Base-by-base conservation (phyloP, 2,797 vertebrate species). In the Pogonophryne albipinna region DNA sequence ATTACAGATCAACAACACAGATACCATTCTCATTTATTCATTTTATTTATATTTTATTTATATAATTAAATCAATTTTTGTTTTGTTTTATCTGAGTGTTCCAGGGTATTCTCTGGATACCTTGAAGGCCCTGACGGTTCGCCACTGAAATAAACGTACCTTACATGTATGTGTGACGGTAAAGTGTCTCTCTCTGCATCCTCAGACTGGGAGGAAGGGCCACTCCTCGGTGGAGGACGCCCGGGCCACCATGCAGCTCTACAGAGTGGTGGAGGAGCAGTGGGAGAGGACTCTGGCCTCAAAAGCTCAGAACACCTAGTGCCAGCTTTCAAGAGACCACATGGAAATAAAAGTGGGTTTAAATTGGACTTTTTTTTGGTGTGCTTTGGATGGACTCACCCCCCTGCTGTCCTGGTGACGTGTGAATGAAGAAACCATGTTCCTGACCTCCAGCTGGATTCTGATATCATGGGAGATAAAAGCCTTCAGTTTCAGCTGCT, bases 221-320 rank as follows among this genome's bases (percentile, higher is more conserved):
- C 98, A 99, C 82, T 98, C 96, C 8, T 99, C 98, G 0, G 97
- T 98, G 63, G 97, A 99, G 85, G 97, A 99, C 0, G 97, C 97
- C 51, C 93, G 76, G 76, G 96, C 97, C 78, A 97, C 97, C 6
- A 98, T 98, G 97, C 96, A 98, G 69, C 96, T 99, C n/a, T 99
- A 97, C 93, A 97, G 94, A 67, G 75, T 96, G 89, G 95, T 98
- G 67, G 97, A 97, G 77, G 89, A 75, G 0, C 95, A 98, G 86
- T 98, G 96, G 96, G 98, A 99, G 87, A 87, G 81, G 63, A 88
- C 82, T 6, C 90, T 99, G 71, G 73, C 67, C 15, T 82, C 82
- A 60, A 71, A 42, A 23, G 12, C 46, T 3, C 41, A 50, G 57
- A 16, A 31, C 66, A 57, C 27, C 17, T 58, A 76, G 59, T 10